phyloP scores from a whole-genome alignment of 2,797 vertebrate species.

The Melanotaenia pygmaea region DNA sequence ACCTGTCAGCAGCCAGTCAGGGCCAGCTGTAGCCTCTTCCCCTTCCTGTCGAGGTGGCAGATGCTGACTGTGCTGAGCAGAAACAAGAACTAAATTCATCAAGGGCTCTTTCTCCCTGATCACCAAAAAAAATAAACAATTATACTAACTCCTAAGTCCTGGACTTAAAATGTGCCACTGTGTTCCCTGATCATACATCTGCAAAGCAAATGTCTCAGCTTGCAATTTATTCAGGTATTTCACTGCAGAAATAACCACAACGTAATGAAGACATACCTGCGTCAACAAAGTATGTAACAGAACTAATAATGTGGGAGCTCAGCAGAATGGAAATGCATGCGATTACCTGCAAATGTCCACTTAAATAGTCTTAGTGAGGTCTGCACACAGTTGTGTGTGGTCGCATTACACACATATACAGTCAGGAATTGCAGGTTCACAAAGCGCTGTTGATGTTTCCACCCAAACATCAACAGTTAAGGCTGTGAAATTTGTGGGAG shows the following conservation, averaged over 20 bases:
- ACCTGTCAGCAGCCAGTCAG: constrained; percentile 83
- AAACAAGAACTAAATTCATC: constrained; percentile 54
- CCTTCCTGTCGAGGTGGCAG: constrained; percentile 81
- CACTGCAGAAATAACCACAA: constrained; percentile 35
- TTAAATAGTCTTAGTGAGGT: constrained; percentile 64
- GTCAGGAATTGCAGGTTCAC: constrained; percentile 51
- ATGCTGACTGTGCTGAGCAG: constrained; percentile 65
- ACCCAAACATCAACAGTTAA: constrained; percentile 71
- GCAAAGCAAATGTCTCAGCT: constrained; percentile 10
- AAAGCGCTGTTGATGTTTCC: constrained; percentile 63
- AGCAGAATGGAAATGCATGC: constrained; percentile 64
- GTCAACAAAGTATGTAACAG: constrained; percentile 62
- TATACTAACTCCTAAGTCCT: background rate
- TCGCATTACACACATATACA: constrained; percentile 29
- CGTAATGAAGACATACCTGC: constrained; percentile 37
- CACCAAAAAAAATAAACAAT: constrained; percentile 7
- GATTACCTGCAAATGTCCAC: constrained; percentile 71
- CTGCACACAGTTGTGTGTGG: constrained; percentile 64
- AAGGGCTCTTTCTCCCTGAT: constrained; percentile 14
- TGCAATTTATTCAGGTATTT: constrained; percentile 13
- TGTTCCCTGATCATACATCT: constrained; percentile 6
- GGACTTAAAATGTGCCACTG: constrained; percentile 18
- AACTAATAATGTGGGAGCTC: constrained; percentile 70
- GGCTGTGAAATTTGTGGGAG: constrained; percentile 72
- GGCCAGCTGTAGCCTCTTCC: constrained; percentile 82